phyloP scores from a whole-genome alignment of 2,797 vertebrate species.

The Hephaestus fuliginosus region DNA sequence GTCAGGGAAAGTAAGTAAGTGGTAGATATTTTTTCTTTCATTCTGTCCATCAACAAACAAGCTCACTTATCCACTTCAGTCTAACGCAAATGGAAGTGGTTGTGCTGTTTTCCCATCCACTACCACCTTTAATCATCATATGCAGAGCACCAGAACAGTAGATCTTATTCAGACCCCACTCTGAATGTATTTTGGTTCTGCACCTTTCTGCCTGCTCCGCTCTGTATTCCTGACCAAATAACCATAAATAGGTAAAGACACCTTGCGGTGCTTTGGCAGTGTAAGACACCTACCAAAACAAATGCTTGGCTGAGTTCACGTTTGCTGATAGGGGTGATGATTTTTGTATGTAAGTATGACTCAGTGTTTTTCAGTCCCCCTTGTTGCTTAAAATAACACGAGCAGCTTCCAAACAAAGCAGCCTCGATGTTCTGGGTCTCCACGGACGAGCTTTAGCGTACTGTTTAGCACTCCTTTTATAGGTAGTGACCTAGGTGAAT shows the following conservation, averaged over 20 bases:
- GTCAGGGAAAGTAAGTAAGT: neutral
- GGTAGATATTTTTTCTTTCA: neutral
- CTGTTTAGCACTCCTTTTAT: slow-evolving; percentile 83
- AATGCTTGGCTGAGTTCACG: slow-evolving; percentile 53
- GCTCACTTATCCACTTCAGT: neutral
- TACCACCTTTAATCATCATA: slow-evolving; percentile 13
- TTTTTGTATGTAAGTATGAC: slow-evolving; percentile 72
- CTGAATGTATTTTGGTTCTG: slow-evolving; percentile 5
- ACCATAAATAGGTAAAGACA: slow-evolving; percentile 66
- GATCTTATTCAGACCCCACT: neutral
- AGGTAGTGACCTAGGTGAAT: slow-evolving; percentile 79
- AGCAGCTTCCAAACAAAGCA: slow-evolving; percentile 82
- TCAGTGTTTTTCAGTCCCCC: slow-evolving; percentile 69
- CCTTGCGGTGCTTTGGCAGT: slow-evolving; percentile 19
- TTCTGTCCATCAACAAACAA: slow-evolving; percentile 12
- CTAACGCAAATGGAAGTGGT: neutral
- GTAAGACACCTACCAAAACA: slow-evolving; percentile 44
- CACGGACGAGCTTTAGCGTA: slow-evolving; percentile 60
- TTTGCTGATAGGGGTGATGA: slow-evolving; percentile 67
- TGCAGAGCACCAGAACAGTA: neutral
- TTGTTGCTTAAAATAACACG: slow-evolving; percentile 79
- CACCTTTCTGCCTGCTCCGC: slow-evolving; percentile 6
- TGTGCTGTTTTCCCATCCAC: neutral
- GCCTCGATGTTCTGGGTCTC: slow-evolving; percentile 68
- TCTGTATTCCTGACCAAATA: slow-evolving; percentile 45